Conservation (phyloP, 2,888 invertebrate genomes). For the Torymus tubicola region DNA sequence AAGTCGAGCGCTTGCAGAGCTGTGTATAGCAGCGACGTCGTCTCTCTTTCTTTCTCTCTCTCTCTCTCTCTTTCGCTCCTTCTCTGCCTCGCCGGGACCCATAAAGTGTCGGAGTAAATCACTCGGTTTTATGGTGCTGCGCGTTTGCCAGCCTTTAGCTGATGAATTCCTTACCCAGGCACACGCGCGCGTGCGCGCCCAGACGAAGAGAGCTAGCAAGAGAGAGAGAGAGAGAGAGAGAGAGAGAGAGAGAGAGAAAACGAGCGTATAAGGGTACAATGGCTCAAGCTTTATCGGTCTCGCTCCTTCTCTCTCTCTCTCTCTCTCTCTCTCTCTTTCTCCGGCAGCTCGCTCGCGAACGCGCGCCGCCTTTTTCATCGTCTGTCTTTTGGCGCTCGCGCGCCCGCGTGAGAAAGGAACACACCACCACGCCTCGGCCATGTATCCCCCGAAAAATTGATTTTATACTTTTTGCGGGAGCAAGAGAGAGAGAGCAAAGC, state of each 20-base stretch:
- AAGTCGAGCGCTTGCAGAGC: constrained; percentile 67
- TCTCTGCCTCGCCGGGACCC: constrained; percentile 59
- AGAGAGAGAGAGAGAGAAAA: constrained; percentile 54
- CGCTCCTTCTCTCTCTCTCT: constrained; percentile 28
- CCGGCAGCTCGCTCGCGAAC: constrained; percentile 9
- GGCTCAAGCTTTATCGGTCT: constrained; percentile 54
- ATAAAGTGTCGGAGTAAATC: constrained; percentile 76
- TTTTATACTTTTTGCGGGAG: constrained; percentile 51
- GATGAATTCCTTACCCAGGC: constrained; percentile 75
- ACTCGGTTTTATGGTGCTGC: constrained; percentile 76
- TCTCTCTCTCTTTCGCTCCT: not conserved
- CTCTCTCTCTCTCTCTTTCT: constrained; percentile 31
- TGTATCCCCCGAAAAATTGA: constrained; percentile 56
- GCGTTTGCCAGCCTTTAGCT: constrained; percentile 76
- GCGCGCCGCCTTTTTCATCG: constrained; percentile 58
- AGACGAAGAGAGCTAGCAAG: constrained; percentile 27
- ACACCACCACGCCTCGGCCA: constrained; percentile 51
- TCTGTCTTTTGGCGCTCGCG: constrained; percentile 40
- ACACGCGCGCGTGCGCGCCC: constrained; percentile 27
- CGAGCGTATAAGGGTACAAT: constrained; percentile 51
- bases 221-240: constrained; percentile 52
- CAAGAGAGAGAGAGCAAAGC: too few relatives aligned
- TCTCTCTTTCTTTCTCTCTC: constrained; percentile 6
- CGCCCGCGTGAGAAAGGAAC: constrained; percentile 54
- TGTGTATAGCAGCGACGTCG: not conserved